These are phyloP conservation scores for Cossypha dichroa DNA, from an alignment of 2,797 vertebrate genomes.

Conservation along the genomic window DNA sequence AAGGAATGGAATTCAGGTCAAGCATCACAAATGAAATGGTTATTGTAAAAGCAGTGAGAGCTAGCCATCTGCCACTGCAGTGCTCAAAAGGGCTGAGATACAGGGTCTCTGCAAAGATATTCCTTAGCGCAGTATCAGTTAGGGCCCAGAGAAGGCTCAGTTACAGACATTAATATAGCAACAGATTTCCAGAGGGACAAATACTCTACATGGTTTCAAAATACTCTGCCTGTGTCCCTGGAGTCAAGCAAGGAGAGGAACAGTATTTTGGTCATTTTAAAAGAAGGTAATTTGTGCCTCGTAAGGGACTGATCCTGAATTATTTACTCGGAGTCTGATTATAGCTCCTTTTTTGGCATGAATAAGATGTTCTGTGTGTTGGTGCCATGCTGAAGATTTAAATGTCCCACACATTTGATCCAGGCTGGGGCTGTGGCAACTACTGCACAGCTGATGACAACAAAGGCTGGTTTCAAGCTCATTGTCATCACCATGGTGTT, in stretches of 20 bases:
- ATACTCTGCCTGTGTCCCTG: neutral
- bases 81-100: constrained; percentile 40
- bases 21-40: constrained; percentile 73
- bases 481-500: constrained; percentile 74
- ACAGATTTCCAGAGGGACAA: neutral
- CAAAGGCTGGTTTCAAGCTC: constrained; percentile 72
- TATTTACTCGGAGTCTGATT: constrained; percentile 61
- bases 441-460: constrained; percentile 68
- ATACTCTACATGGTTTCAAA: neutral
- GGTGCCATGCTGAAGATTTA: constrained; percentile 68
- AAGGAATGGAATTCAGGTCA: constrained; percentile 70
- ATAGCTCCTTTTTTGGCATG: constrained; percentile 56
- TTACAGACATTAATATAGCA: neutral
- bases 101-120: neutral
- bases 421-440: constrained; percentile 60
- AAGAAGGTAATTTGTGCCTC: neutral
- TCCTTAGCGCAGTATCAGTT: neutral
- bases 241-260: neutral
- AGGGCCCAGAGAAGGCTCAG: neutral
- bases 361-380: constrained; percentile 75
- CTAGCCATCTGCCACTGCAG: constrained; percentile 66
- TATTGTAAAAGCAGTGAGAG: constrained; percentile 68
- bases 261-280: neutral
- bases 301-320: constrained; percentile 44
- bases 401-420: constrained; percentile 67